Conservation (phyloP, 1,140 invertebrate genomes). For the Drosophila lacteicornis region DNA sequence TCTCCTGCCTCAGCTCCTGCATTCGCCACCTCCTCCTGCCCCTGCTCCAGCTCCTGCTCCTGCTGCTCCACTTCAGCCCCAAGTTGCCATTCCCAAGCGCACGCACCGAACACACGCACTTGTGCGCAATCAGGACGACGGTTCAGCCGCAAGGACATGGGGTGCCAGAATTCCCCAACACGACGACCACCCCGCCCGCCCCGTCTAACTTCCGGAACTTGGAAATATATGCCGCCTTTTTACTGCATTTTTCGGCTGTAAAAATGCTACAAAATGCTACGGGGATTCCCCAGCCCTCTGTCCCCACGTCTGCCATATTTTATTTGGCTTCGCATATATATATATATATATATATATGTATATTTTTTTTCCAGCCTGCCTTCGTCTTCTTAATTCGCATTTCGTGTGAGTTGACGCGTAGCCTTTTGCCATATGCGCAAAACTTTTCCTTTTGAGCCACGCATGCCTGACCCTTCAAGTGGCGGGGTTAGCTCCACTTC, state of each 20-base stretch:
- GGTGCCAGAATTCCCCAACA: constrained; percentile 27
- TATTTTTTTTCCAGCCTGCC: constrained; percentile 13
- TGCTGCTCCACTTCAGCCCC: constrained; percentile 48
- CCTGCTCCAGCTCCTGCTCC: constrained; percentile 6
- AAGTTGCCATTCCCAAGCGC: constrained; percentile 46
- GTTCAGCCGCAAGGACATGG: constrained; percentile 35
- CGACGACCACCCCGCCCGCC: constrained; percentile 1
- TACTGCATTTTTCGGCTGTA: constrained; percentile 39
- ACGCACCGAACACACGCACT: constrained; percentile 72
- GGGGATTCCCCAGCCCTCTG: constrained; percentile 13
- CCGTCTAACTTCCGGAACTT: constrained; percentile 60
- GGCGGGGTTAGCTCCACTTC: constrained; percentile 42
- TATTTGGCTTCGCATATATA: constrained; percentile 20
- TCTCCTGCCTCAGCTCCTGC: constrained; percentile 9
- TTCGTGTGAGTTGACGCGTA: constrained; percentile 83
- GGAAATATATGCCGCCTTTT: constrained; percentile 18
- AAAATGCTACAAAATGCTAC: constrained; percentile 66
- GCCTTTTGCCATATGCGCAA: constrained; percentile 73
- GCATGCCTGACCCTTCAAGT: constrained; percentile 68
- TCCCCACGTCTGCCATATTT: constrained; percentile 7
- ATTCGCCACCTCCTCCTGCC: background rate
- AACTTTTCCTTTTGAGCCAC: constrained; percentile 74
- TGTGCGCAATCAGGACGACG: constrained; percentile 71
- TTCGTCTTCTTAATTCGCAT: constrained; percentile 69
- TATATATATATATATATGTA: constrained; percentile 15